Percentiles rank a stretch among this genome's conserved stretches.
These are phyloP conservation scores for Tapera naevia DNA, from an alignment of 2,797 vertebrate genomes.

Conservation along the genomic window DNA sequence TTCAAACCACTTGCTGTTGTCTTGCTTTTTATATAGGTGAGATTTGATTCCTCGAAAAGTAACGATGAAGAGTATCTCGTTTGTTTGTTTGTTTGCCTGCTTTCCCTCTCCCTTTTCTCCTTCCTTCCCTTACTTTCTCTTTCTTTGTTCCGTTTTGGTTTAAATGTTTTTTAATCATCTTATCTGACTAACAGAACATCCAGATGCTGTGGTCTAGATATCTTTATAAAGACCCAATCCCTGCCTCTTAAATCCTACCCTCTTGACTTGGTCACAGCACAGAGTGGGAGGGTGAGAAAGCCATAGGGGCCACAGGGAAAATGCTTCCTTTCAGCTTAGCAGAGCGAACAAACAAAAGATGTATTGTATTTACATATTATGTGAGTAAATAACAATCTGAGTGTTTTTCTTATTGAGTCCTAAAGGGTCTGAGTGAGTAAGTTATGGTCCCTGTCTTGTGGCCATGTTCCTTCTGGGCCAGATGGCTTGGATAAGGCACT, in stretches of 20 bases:
- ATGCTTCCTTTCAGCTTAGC: background rate
- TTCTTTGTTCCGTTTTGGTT: background rate
- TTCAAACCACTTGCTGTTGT: background rate
- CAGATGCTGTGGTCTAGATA: background rate
- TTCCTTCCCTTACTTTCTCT: background rate
- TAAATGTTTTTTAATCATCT: no score
- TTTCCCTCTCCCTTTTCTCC: background rate
- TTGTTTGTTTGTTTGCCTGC: no score
- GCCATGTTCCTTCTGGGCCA: background rate
- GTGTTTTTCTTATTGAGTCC: background rate
- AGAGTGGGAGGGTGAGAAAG: background rate
- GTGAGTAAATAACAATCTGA: background rate
- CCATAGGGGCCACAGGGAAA: background rate
- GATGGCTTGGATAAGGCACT: background rate
- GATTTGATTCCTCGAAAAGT: background rate
- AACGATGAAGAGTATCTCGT: background rate
- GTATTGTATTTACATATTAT: background rate
- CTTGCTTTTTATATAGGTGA: background rate
- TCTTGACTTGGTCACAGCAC: background rate
- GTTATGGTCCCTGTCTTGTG: background rate
- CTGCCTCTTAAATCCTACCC: background rate
- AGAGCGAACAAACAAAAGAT: background rate
- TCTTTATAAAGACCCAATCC: background rate
- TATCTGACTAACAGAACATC: background rate
- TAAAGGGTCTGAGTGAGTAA: background rate